Conservation (phyloP, 2,113 vertebrate genomes). For the Rafetus swinhoei region DNA sequence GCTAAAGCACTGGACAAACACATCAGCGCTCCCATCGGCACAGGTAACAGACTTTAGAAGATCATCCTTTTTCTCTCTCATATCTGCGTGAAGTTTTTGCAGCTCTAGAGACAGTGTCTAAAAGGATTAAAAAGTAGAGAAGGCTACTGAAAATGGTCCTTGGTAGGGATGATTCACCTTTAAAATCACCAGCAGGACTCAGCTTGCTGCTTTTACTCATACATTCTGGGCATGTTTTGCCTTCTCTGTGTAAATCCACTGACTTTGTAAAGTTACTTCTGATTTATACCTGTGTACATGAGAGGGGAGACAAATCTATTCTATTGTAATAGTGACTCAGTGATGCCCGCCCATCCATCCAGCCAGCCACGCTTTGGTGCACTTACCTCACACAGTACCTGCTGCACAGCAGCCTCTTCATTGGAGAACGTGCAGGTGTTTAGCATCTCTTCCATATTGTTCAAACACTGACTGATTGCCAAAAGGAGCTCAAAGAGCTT, state of each 20-base stretch:
- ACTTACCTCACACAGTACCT: slow-evolving; percentile 82
- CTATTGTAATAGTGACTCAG: background rate
- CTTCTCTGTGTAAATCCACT: background rate
- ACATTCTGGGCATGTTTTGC: background rate
- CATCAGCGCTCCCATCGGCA: slow-evolving; percentile 44
- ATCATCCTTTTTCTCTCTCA: slow-evolving; percentile 81
- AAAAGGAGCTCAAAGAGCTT: slow-evolving; percentile 84
- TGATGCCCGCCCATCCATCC: background rate
- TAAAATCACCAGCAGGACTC: background rate
- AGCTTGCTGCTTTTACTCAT: background rate
- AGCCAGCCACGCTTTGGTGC: background rate
- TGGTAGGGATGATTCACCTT: background rate
- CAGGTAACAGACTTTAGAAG: slow-evolving; percentile 72
- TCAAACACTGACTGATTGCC: slow-evolving; percentile 79
- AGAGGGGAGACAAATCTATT: background rate
- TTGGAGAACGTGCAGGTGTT: slow-evolving; percentile 58
- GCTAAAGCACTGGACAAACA: slow-evolving; percentile 78
- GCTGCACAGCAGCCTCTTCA: slow-evolving; percentile 70
- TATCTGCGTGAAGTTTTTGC: slow-evolving; percentile 74
- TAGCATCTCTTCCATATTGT: slow-evolving; percentile 79
- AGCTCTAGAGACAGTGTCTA: slow-evolving; percentile 86
- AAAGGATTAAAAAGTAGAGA: slow-evolving; percentile 19
- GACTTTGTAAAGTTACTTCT: background rate
- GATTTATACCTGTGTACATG: background rate
- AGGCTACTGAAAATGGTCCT: slow-evolving; percentile 7